Conservation (phyloP, 2,113 vertebrate genomes). For the Alligator sinensis region DNA sequence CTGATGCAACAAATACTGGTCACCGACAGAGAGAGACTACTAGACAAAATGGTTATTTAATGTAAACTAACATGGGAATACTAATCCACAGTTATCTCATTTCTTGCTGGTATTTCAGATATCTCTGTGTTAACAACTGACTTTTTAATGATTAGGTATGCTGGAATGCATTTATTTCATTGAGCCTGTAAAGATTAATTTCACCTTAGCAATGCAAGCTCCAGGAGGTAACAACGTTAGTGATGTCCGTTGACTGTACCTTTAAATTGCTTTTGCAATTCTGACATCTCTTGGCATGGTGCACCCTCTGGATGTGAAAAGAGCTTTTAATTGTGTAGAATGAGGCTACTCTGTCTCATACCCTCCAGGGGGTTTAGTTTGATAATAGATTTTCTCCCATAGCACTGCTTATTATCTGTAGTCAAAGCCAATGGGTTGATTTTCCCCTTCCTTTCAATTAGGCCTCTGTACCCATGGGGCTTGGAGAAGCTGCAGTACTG, state of each 20-base stretch:
- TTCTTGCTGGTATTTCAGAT: neutral
- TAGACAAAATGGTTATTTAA: neutral
- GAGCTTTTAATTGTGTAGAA: slow-evolving; percentile 40
- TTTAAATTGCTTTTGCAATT: slow-evolving; percentile 34
- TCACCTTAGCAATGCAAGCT: neutral
- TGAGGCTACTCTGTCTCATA: slow-evolving; percentile 40
- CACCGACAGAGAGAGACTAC: fast-evolving
- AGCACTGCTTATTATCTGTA: slow-evolving; percentile 64
- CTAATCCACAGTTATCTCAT: neutral
- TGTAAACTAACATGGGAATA: neutral
- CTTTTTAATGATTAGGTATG: neutral
- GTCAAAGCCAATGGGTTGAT: slow-evolving; percentile 67
- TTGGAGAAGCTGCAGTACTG: neutral
- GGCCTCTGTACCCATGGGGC: neutral
- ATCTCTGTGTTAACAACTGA: neutral
- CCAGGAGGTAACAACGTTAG: neutral
- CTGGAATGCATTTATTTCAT: neutral
- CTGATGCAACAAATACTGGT: neutral
- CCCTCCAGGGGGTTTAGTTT: neutral
- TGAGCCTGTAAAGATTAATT: neutral
- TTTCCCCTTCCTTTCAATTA: slow-evolving; percentile 72
- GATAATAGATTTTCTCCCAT: slow-evolving; percentile 68
- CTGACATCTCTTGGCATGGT: slow-evolving; percentile 2
- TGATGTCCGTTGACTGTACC: neutral
- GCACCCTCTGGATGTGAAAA: neutral